Base-by-base conservation (phyloP, 2,888 invertebrate genomes). In the Hedychridium roseum region DNA sequence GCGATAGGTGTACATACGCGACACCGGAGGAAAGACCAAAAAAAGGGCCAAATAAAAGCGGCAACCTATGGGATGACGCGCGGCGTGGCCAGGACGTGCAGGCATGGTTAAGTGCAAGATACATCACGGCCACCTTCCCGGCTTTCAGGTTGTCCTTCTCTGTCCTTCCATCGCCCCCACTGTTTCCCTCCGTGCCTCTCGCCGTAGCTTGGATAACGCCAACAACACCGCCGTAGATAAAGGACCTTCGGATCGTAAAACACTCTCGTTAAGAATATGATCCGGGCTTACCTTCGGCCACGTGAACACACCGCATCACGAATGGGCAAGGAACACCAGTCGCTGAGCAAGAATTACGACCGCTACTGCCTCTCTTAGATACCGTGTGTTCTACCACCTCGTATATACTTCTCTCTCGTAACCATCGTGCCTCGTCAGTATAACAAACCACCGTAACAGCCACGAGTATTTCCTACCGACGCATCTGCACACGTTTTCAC, bases 191-290 rank as follows among this genome's bases (percentile, higher is more conserved):
- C 11, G 36, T 30, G 21, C 26, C 37, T 40, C 32, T 34, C 45
- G 26, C 44, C 41, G 39, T 43, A 42, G 45, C 67, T 73, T 70
- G 74, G 74, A 75, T 76, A 75, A 73, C 74, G 70, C 69, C 71
- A 73, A 70, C 74, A 68, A 70, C 73, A 68, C 66, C 68, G 66
- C 71, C 73, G 62, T 76, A 76, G 76, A 77, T 78, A 78, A 76
- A 76, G 68, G 70, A 58, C 57, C 68, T 67, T 66, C 60, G 60
- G 60, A 57, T 68, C 74, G 70, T 77, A 78, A 76, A 78, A 66
- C 72, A 74, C 71, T 75, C 76, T 76, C 72, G 75, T 76, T 77
- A 78, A 78, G 76, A 77, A 78, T 77, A 76, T 76, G 76, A 78
- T 76, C 76, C 74, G 74, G 73, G 66, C 70, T 71, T 70, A 67